Evolutionary conservation across 1,140 invertebrate genomes (phyloP).

Genomic region (Apis dorsata): DNA sequence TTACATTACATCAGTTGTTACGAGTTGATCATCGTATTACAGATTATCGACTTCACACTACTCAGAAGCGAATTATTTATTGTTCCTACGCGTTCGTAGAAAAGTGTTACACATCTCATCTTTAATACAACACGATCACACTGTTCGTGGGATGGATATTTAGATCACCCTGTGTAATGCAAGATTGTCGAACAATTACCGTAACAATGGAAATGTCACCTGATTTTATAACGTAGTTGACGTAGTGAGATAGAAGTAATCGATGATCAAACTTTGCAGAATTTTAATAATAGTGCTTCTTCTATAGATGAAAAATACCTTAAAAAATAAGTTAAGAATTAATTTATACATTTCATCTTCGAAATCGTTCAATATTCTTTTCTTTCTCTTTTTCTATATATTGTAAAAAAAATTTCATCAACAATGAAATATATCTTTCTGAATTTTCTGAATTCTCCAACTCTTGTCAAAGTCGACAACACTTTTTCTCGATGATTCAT

Average conservation of each 20-base stretch:
- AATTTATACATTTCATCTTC: too few species aligned
- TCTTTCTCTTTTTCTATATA: too few species aligned
- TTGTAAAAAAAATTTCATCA: too few species aligned
- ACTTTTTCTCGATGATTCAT: background rate
- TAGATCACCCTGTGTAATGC: slow-evolving; percentile 25
- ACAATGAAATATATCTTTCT: background rate
- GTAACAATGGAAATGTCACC: background rate
- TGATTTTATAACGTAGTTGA: background rate
- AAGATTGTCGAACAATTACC: background rate
- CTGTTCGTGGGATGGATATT: background rate
- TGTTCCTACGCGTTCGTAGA: slow-evolving; percentile 2
- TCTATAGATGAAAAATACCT: background rate
- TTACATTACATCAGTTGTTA: background rate
- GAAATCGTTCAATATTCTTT: too few species aligned
- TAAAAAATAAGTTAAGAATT: too few species aligned
- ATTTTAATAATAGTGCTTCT: background rate
- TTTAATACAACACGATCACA: too few species aligned
- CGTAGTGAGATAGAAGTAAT: slow-evolving; percentile 27
- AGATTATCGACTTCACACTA: slow-evolving; percentile 22
- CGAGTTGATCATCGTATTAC: background rate
- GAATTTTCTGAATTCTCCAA: too few species aligned
- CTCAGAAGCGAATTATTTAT: background rate
- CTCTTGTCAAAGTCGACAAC: background rate
- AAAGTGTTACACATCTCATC: background rate
- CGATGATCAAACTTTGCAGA: slow-evolving; percentile 1